A percentile compares a stretch with the other conserved stretches of the same genome.
Evolutionary conservation across 2,113 vertebrate genomes (phyloP).

Genomic region (Choloepus hoffmanni): DNA sequence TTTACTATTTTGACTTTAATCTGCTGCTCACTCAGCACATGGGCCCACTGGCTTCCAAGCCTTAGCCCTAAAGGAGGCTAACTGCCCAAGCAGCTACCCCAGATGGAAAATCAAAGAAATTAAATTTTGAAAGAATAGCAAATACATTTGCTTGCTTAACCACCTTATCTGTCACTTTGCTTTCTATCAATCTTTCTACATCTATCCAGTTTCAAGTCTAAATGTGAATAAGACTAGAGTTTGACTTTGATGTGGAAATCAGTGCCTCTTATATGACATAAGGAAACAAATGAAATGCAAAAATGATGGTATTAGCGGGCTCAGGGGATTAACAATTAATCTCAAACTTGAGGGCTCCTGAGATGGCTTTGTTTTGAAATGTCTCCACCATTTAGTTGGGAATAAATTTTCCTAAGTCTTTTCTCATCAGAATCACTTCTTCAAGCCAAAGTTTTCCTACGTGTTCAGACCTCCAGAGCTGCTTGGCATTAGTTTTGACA

Average conservation of each 20-base stretch:
- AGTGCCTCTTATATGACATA: not conserved
- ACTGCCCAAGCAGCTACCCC: not conserved
- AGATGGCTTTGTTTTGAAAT: slow-evolving; percentile 6
- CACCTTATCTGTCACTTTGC: not conserved
- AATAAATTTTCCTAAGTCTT: not conserved
- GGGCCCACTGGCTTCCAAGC: fast-evolving
- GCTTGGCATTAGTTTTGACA: not conserved
- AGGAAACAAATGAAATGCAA: not conserved
- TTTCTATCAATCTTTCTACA: not conserved
- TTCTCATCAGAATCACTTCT: not conserved
- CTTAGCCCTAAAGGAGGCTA: not conserved
- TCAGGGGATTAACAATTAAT: too few relatives aligned
- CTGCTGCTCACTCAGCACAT: fast-evolving
- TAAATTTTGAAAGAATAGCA: not conserved
- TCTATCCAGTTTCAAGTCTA: not conserved
- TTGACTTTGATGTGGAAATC: not conserved
- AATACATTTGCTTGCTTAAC: not conserved
- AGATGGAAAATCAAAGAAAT: slow-evolving; percentile 24
- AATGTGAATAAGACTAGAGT: not conserved
- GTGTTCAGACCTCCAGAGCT: not conserved
- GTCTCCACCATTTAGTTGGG: not conserved
- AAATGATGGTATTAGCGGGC: fast-evolving
- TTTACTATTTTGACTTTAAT: not conserved
- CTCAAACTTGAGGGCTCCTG: not conserved
- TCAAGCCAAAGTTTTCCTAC: not conserved